Evolutionary conservation across 2,797 vertebrate species (phyloP).

Genomic region (Parauchenoglanis punctatus): DNA sequence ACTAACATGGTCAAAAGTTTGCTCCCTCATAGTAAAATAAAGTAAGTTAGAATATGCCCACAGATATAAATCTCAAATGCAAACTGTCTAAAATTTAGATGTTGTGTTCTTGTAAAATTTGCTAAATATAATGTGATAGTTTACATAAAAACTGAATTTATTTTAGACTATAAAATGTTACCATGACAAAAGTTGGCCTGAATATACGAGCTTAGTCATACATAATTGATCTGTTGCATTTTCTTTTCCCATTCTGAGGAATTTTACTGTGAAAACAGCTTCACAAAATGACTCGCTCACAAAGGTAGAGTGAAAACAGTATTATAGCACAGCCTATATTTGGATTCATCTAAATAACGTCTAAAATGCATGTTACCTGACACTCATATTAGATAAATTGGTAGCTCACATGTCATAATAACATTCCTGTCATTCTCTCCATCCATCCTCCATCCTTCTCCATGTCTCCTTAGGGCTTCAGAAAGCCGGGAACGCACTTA

Average conservation of each 20-base stretch:
- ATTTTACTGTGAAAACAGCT: not conserved
- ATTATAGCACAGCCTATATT: not conserved
- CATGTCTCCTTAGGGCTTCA: slow-evolving; percentile 82
- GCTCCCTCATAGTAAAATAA: not conserved
- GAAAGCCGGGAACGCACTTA: slow-evolving; percentile 96
- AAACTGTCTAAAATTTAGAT: not conserved
- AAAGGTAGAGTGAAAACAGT: not conserved
- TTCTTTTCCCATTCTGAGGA: not conserved
- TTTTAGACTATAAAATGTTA: slow-evolving; percentile 1
- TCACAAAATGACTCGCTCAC: not conserved
- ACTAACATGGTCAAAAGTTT: not conserved
- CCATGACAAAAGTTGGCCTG: not conserved
- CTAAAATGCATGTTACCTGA: slow-evolving; percentile 52
- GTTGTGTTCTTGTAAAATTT: not conserved
- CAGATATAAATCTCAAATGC: not conserved
- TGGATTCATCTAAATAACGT: not conserved
- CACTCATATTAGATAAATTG: slow-evolving; percentile 17
- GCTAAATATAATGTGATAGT: not conserved
- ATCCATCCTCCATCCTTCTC: slow-evolving; percentile 55
- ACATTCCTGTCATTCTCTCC: slow-evolving; percentile 54
- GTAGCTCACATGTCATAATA: slow-evolving; percentile 41
- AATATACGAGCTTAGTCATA: not conserved
- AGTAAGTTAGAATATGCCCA: not conserved
- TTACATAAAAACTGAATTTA: not conserved
- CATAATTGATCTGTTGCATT: not conserved